Conservation (phyloP, 1,140 invertebrate species). For the Cydia splendana region DNA sequence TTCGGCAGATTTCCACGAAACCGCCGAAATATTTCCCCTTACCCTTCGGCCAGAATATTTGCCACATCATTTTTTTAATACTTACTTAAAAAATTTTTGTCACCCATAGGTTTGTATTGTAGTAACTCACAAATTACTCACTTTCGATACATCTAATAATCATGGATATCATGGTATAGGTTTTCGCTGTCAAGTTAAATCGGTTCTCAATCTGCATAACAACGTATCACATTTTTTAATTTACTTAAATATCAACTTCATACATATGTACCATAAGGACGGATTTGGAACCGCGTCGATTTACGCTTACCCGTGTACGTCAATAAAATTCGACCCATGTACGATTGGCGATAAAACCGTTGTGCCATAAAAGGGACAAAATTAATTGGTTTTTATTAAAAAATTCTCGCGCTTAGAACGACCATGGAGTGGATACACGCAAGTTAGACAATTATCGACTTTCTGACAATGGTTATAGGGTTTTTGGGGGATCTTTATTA, state of each 20-base stretch:
- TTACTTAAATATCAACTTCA: background rate
- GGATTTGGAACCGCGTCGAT: background rate
- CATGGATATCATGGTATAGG: background rate
- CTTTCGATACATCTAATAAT: background rate
- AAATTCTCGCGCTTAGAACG: constrained; percentile 5
- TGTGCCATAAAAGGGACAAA: constrained; percentile 21
- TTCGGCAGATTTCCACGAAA: too few relatives aligned
- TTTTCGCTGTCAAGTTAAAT: constrained; percentile 22
- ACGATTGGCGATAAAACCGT: constrained; percentile 20
- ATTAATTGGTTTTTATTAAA: constrained; percentile 29
- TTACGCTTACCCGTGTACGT: background rate
- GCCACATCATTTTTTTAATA: too few relatives aligned
- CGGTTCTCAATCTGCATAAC: background rate
- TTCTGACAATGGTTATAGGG: background rate
- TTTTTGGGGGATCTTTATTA: background rate
- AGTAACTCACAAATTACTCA: background rate
- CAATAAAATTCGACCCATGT: constrained; percentile 6
- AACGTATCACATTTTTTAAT: background rate
- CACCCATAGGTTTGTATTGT: too few relatives aligned
- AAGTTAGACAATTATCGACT: background rate
- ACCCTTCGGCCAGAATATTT: too few relatives aligned
- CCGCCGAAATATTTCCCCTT: too few relatives aligned
- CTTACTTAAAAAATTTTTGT: too few relatives aligned
- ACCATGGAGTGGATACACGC: background rate
- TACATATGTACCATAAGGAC: background rate